Conservation (phyloP, 1,140 invertebrate species). For the Tetramorium parvispinum region DNA sequence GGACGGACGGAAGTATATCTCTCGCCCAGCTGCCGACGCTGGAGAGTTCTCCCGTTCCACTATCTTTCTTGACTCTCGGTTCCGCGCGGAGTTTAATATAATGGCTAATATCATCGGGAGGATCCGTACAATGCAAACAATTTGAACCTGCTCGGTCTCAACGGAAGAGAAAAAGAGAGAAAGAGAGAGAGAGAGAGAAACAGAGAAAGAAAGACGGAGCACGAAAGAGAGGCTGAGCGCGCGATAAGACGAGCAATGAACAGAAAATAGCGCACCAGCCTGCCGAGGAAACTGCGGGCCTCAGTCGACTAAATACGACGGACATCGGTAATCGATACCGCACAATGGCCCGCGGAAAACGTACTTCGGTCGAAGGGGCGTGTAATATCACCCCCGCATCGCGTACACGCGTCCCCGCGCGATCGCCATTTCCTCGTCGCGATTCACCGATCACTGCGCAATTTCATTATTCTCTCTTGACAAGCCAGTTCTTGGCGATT, state of each 20-base stretch:
- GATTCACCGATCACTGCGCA: constrained; percentile 52
- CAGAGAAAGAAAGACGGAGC: constrained; percentile 17
- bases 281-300: constrained; percentile 65
- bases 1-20: constrained; percentile 68
- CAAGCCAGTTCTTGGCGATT: background rate
- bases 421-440: constrained; percentile 51
- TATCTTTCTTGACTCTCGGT: constrained; percentile 62
- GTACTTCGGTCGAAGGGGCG: constrained; percentile 31
- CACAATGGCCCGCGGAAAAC: constrained; percentile 72
- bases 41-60: constrained; percentile 59
- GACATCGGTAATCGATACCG: constrained; percentile 76
- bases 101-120: constrained; percentile 78
- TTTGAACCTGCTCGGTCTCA: constrained; percentile 69
- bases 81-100: constrained; percentile 80
- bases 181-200: background rate
- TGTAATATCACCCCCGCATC: constrained; percentile 44
- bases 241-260: constrained; percentile 75
- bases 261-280: constrained; percentile 71
- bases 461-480: constrained; percentile 37
- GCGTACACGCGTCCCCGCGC: constrained; percentile 21
- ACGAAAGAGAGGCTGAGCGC: constrained; percentile 42
- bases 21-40: constrained; percentile 44
- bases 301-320: constrained; percentile 73
- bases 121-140: constrained; percentile 80
- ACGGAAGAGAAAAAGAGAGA: background rate